Percentiles rank a stretch among this genome's conserved stretches.
Conservation (phyloP, 2,113 vertebrate genomes). For the Oncorhynchus gorbuscha region DNA sequence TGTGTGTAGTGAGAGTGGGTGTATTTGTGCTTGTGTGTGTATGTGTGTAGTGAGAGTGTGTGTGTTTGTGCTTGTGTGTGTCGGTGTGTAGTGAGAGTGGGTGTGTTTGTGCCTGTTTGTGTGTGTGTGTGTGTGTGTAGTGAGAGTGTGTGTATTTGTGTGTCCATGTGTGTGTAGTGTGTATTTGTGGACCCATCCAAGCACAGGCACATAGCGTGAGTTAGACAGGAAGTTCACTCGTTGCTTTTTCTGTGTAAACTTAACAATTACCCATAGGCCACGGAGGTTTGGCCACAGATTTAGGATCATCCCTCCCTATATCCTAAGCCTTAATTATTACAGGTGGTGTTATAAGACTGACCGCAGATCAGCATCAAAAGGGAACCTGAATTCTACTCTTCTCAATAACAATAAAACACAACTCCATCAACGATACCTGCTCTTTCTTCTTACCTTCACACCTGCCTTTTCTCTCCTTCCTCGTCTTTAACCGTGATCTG, state of each 20-base stretch:
- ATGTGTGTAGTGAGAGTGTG: too few species aligned
- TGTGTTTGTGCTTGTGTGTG: too few species aligned
- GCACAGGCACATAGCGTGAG: not conserved
- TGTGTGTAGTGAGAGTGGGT: too few species aligned
- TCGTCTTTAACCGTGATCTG: not conserved
- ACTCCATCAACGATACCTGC: too few species aligned
- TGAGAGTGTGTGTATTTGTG: too few species aligned
- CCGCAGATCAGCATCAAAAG: not conserved
- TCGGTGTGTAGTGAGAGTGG: too few species aligned
- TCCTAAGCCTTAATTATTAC: too few species aligned
- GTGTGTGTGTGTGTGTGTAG: too few species aligned
- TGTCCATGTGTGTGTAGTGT: too few species aligned
- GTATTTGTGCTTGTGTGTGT: too few species aligned
- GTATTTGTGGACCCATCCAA: not conserved
- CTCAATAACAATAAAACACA: not conserved
- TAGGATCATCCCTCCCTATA: not conserved
- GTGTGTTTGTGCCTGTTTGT: too few species aligned
- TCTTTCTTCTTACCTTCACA: not conserved
- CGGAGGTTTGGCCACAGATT: not conserved
- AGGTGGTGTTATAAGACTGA: not conserved
- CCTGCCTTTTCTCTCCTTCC: not conserved
- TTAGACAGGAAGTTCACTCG: not conserved
- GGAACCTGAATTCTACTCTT: slow-evolving; percentile 6
- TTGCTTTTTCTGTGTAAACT: not conserved
- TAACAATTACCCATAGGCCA: too few species aligned